Evolutionary conservation across 2,797 vertebrate genomes (phyloP).

Genomic region (Amniataba percoides): DNA sequence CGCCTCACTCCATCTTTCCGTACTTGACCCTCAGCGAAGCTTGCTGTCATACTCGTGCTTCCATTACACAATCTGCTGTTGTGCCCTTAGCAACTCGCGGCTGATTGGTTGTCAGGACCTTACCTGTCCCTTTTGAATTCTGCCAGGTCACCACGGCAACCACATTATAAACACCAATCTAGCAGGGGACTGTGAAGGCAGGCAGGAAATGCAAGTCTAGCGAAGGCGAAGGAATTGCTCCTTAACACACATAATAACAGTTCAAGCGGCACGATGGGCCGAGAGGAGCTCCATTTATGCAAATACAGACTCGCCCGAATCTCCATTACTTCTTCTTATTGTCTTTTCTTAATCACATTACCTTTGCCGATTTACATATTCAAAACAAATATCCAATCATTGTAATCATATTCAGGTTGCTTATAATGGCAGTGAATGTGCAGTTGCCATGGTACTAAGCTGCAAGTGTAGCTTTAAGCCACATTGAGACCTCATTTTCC

Average conservation of each 20-base stretch:
- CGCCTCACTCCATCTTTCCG: constrained; percentile 16
- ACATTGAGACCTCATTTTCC: constrained; percentile 20
- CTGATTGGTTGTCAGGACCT: constrained; percentile 74
- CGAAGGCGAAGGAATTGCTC: constrained; percentile 60
- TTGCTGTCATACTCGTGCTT: constrained; percentile 53
- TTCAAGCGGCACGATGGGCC: constrained; percentile 20
- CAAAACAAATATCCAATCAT: constrained; percentile 55
- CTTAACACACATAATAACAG: constrained; percentile 52
- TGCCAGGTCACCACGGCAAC: constrained; percentile 76
- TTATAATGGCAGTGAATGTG: constrained; percentile 7
- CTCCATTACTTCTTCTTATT: constrained; percentile 36
- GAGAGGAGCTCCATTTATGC: constrained; percentile 26
- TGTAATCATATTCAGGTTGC: constrained; percentile 40
- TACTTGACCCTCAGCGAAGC: constrained; percentile 44
- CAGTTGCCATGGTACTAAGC: constrained; percentile 59
- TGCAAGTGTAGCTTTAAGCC: constrained; percentile 16
- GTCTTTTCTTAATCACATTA: constrained; percentile 50
- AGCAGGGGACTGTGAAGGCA: constrained; percentile 55
- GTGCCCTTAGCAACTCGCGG: constrained; percentile 77
- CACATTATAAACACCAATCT: constrained; percentile 73
- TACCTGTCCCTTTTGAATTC: constrained; percentile 78
- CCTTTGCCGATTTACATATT: constrained; percentile 53
- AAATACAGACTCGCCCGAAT: constrained; percentile 8
- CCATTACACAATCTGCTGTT: constrained; percentile 61
- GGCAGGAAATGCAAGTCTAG: constrained; percentile 32